Conservation (phyloP, 2,888 invertebrate species). For the Cybosia mesomella region DNA sequence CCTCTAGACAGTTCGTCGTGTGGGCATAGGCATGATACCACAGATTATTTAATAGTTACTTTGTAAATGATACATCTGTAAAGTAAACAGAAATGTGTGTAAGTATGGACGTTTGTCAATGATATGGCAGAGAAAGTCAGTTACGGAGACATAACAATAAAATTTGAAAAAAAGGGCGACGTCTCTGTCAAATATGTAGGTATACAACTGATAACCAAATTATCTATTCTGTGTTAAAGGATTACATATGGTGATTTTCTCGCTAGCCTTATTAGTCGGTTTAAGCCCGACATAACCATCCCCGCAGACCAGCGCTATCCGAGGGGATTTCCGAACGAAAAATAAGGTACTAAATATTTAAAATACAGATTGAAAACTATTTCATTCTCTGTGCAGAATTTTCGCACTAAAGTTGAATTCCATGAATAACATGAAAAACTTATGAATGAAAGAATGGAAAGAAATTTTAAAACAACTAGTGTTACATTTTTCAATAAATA, state of each 20-base stretch:
- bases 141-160: slow-evolving; percentile 76
- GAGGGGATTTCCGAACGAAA: too few relatives aligned
- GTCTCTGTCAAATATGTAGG: slow-evolving; percentile 57
- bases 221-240: background rate
- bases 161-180: slow-evolving; percentile 60
- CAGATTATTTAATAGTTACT: slow-evolving; percentile 4
- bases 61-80: slow-evolving; percentile 56
- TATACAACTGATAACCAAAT: background rate
- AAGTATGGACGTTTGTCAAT: slow-evolving; percentile 72
- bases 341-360: too few relatives aligned
- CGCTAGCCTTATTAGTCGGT: background rate
- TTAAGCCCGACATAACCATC: too few relatives aligned
- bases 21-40: slow-evolving; percentile 15
- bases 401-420: too few relatives aligned
- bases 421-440: too few relatives aligned
- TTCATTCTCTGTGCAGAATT: too few relatives aligned
- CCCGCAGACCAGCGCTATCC: too few relatives aligned
- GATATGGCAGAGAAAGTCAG: slow-evolving; percentile 77
- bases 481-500: too few relatives aligned
- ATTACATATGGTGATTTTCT: background rate
- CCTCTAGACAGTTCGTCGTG: slow-evolving; percentile 38
- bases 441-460: too few relatives aligned
- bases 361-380: too few relatives aligned
- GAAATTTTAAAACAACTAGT: too few relatives aligned
- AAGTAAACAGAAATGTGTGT: slow-evolving; percentile 79